These are phyloP conservation scores for Lithobates sylvaticus DNA, from an alignment of 2,797 vertebrate genomes.

Conservation along the genomic window DNA sequence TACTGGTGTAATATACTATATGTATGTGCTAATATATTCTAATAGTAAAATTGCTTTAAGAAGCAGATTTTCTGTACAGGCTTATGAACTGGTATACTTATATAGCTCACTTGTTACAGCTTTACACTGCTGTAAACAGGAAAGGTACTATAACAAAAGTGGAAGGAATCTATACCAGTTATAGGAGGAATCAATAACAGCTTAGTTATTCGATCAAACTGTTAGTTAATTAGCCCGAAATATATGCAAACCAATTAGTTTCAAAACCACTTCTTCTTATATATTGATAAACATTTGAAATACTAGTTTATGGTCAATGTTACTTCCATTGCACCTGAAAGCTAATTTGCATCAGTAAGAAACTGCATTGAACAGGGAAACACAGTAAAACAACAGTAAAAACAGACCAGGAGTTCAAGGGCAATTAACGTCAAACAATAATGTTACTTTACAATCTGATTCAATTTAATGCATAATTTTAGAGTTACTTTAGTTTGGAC, in stretches of 20 bases:
- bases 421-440: conserved; percentile 40
- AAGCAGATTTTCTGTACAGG: no score
- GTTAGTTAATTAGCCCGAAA: conserved; percentile 51
- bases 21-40: no score
- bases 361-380: conserved; percentile 8
- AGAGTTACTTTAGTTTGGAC: no score
- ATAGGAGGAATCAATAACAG: conserved; percentile 52
- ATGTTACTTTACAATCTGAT: conserved; percentile 20
- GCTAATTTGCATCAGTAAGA: neutral
- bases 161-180: conserved; percentile 40
- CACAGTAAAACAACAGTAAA: conserved; percentile 9
- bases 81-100: neutral
- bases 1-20: no score
- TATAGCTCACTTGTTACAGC: neutral
- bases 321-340: neutral
- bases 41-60: no score
- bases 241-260: conserved; percentile 57
- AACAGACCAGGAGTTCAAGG: conserved; percentile 21
- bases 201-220: conserved; percentile 47
- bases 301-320: conserved; percentile 37
- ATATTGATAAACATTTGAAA: conserved; percentile 50
- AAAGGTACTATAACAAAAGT: conserved; percentile 13
- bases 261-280: conserved; percentile 26
- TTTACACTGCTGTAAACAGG: conserved; percentile 4
- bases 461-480: neutral